Evolutionary conservation across 35 echinoderm and acorn worm genomes (phyloP).

Genomic region (Ptychodera flava): DNA sequence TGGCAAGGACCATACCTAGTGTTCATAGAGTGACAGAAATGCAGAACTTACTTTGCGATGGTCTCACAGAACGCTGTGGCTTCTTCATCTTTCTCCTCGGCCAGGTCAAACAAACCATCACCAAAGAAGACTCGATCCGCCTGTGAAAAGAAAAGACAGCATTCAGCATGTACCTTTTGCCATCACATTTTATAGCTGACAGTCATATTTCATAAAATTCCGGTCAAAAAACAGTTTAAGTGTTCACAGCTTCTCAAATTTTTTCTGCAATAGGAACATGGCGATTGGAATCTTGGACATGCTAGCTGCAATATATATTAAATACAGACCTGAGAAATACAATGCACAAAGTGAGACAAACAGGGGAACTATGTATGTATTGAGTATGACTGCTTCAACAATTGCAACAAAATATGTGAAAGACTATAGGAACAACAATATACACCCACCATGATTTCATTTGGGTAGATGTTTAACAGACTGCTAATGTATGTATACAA

Average conservation of each 20-base stretch:
- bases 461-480: too few species aligned
- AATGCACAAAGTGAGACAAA: too few species aligned
- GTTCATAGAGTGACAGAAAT: too few species aligned
- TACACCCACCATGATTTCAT: too few species aligned
- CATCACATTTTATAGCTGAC: neutral
- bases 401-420: too few species aligned
- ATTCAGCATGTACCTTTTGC: too few species aligned
- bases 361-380: too few species aligned
- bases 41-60: conserved; percentile 58
- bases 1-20: too few species aligned
- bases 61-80: conserved; percentile 56
- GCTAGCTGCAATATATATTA: neutral
- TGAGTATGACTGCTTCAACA: too few species aligned
- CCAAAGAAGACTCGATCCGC: conserved; percentile 87
- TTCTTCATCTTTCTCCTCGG: conserved; percentile 79
- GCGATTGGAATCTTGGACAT: neutral
- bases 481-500: too few species aligned
- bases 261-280: neutral
- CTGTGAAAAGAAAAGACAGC: conserved; percentile 35
- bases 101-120: conserved; percentile 88
- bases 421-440: too few species aligned
- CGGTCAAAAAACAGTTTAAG: neutral
- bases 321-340: too few species aligned
- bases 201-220: neutral
- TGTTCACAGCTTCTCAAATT: neutral